phyloP scores from a whole-genome alignment of 2,797 vertebrate genomes.

The Novumbra hubbsi region DNA sequence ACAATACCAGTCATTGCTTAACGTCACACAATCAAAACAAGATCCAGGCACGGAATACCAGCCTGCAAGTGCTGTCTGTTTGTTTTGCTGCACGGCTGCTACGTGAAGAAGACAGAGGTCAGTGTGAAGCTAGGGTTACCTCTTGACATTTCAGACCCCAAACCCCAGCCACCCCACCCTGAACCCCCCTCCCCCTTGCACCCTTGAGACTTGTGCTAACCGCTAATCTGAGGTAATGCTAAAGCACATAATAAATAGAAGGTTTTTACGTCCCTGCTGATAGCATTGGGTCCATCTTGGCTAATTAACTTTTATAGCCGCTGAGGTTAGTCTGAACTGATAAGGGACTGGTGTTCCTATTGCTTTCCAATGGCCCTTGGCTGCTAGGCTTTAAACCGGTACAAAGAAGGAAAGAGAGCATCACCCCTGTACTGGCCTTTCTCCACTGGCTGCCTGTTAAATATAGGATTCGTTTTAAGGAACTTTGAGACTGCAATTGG shows the following conservation, averaged over 20 bases:
- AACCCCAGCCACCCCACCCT: too few species aligned
- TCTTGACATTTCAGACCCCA: constrained; percentile 46
- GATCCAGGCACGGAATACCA: too few species aligned
- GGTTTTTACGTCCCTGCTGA: constrained; percentile 39
- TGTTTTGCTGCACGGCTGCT: constrained; percentile 8
- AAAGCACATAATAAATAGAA: constrained; percentile 37
- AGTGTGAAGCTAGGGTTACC: constrained; percentile 36
- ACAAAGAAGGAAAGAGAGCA: too few species aligned
- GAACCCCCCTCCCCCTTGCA: constrained; percentile 50
- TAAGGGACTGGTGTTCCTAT: constrained; percentile 36
- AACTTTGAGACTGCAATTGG: too few species aligned
- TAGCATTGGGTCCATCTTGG: constrained; percentile 54
- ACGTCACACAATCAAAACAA: too few species aligned
- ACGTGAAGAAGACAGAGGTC: constrained; percentile 4
- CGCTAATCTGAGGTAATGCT: constrained; percentile 51
- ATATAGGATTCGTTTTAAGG: too few species aligned
- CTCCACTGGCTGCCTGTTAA: too few species aligned
- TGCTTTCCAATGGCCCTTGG: neutral
- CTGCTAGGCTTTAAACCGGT: too few species aligned
- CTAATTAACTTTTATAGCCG: constrained; percentile 58
- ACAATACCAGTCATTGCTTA: too few species aligned
- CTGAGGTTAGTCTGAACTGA: constrained; percentile 46
- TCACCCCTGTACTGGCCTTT: too few species aligned
- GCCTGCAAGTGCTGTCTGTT: neutral
- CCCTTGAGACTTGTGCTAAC: constrained; percentile 51